Percentiles rank a stretch among this genome's conserved stretches.
Evolutionary conservation across 2,797 vertebrate genomes (phyloP).

Genomic region (Molossus alvarezi): DNA sequence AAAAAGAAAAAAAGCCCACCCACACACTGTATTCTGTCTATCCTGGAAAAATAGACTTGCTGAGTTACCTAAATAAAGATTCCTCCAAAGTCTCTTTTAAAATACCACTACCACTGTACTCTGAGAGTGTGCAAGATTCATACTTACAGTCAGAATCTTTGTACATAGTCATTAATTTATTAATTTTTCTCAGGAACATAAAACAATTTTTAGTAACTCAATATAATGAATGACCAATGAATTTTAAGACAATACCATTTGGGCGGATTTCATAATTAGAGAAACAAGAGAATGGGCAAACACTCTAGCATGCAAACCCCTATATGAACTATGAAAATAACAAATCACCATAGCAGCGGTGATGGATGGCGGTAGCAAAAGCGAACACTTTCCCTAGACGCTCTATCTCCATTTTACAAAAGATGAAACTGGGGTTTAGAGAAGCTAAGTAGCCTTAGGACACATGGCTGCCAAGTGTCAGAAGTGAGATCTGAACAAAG

Average conservation of each 20-base stretch:
- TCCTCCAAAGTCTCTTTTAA: slow-evolving; percentile 12
- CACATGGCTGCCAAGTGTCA: slow-evolving; percentile 54
- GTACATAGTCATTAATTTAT: neutral
- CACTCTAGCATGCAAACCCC: neutral
- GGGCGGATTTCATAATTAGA: neutral
- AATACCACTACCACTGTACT: neutral
- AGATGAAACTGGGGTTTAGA: neutral
- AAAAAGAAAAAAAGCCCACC: neutral
- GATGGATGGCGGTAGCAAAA: neutral
- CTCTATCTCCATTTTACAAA: neutral
- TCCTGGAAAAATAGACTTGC: neutral
- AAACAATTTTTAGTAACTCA: slow-evolving; percentile 54
- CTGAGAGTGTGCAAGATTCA: neutral
- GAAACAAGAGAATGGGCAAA: neutral
- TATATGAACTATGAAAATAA: neutral
- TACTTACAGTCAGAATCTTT: neutral
- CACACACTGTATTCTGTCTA: neutral
- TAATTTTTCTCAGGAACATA: slow-evolving; percentile 45
- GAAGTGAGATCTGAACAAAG: slow-evolving; percentile 45
- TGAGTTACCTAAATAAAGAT: neutral
- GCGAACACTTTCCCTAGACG: neutral
- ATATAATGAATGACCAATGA: slow-evolving; percentile 8
- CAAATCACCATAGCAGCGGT: neutral
- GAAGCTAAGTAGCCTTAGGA: slow-evolving; percentile 70
- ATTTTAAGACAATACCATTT: neutral